Conservation (phyloP, 2,888 invertebrate genomes). For the Microplitis manilae region DNA sequence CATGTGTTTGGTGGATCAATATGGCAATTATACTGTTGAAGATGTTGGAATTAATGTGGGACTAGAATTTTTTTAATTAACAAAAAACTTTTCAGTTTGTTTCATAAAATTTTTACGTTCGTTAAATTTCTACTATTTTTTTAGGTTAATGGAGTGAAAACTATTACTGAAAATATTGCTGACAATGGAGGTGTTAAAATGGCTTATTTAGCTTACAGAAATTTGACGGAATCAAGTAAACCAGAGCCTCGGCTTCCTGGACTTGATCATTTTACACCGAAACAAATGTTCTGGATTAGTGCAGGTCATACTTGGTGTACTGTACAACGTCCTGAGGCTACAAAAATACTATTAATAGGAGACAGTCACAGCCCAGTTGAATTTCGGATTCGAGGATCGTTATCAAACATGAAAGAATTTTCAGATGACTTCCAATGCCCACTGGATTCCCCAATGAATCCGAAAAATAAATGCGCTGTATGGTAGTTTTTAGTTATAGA, state of each 20-base stretch:
- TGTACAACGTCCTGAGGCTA: constrained; percentile 76
- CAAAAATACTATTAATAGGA: constrained; percentile 86
- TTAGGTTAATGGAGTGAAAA: constrained; percentile 77
- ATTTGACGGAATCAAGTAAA: constrained; percentile 80
- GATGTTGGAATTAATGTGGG: constrained; percentile 83
- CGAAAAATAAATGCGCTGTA: constrained; percentile 76
- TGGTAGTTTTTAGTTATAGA: constrained; percentile 72
- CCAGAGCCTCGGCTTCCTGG: constrained; percentile 82
- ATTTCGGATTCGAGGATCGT: constrained; percentile 77
- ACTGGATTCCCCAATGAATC: constrained; percentile 77
- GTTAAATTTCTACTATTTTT: constrained; percentile 5
- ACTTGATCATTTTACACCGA: constrained; percentile 77
- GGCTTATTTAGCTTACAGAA: constrained; percentile 87
- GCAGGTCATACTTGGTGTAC: constrained; percentile 79
- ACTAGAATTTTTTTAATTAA: constrained; percentile 48
- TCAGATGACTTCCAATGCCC: constrained; percentile 78
- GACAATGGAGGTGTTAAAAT: constrained; percentile 95
- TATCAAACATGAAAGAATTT: constrained; percentile 76
- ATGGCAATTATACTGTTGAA: constrained; percentile 89
- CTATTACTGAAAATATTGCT: constrained; percentile 95
- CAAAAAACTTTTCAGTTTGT: not conserved
- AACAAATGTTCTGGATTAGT: constrained; percentile 79
- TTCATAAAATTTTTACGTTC: not conserved
- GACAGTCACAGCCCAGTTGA: constrained; percentile 83
- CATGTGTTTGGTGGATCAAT: constrained; percentile 93